Evolutionary conservation across 2,888 invertebrate genomes (phyloP), one percentile per base, ranked within the genome.

Genomic region (Drosophila prolongata): DNA sequence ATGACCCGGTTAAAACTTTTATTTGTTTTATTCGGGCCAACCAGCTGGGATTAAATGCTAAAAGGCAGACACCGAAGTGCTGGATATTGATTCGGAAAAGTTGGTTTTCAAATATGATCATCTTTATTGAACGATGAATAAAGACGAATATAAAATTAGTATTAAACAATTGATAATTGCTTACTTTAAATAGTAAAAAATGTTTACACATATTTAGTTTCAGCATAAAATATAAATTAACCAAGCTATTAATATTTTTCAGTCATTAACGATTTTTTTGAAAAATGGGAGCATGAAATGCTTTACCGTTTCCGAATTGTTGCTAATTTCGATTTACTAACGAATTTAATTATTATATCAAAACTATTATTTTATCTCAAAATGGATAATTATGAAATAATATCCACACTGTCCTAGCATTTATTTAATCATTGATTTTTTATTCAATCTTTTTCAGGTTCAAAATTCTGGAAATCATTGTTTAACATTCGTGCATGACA

Each of bases 1-100:
- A 16, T 66, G 69, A 68, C 46, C 56, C n/a, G 27, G 56, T 68
- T 55, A 27, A 40, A 35, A 40, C 27, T 38, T 68, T 27, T 68
- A 46, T 40, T 68, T 24, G 38, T 35, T 64, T 16, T 43, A 43
- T 43, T 49, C 49, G 46, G 34, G 57, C 14, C 44, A 34, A 24
- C 65, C 13, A 16, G 24, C n/a, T 16, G 46, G 9, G 42, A 6
- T 58, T 43, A 59, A 59, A 34, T 59, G 59, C 35, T n/a, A 24
- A 6, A 5, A 1, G 19, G 30, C 40, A 42, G 57, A n/a, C 40
- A 58, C 40, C 30, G 30, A 40, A 57, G 58, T 19, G 19, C n/a
- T 30, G 30, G n/a, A 11, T 47, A 64, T 42, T 35, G 27, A 49
- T 64, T 4, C 14, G 19, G 3, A 19, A 14, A 16, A 16, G 30